Conservation (phyloP, 2,797 vertebrate genomes). For the Characodon lateralis region DNA sequence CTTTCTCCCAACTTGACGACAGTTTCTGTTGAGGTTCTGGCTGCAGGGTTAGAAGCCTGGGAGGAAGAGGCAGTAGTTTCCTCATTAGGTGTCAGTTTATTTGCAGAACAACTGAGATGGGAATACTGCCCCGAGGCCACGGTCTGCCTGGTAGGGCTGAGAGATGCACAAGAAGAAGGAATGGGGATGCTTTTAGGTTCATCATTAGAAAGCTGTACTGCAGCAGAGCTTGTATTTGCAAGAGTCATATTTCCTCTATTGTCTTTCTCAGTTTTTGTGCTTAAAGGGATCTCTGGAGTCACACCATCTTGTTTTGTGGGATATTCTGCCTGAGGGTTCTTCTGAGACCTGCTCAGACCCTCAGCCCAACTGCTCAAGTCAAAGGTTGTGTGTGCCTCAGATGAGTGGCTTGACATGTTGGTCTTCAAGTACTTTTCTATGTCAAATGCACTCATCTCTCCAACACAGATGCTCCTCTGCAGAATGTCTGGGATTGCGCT, state of each 20-base stretch:
- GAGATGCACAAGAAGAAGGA: constrained; percentile 44
- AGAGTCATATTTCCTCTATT: background rate
- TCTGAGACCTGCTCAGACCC: constrained; percentile 50
- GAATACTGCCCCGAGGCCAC: constrained; percentile 50
- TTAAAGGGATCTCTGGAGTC: background rate
- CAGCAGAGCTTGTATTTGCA: constrained; percentile 1
- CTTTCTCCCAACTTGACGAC: constrained; percentile 31
- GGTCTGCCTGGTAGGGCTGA: constrained; percentile 50
- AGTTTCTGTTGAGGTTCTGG: constrained; percentile 21
- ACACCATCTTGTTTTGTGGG: constrained; percentile 21
- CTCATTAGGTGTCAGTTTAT: constrained; percentile 32
- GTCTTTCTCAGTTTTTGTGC: constrained; percentile 5
- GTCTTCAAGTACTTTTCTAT: constrained; percentile 92
- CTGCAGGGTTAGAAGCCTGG: constrained; percentile 23
- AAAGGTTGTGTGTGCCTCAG: constrained; percentile 71
- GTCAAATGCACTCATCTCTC: constrained; percentile 82
- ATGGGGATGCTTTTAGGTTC: constrained; percentile 62
- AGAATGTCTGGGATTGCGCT: constrained; percentile 53
- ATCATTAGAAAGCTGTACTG: background rate
- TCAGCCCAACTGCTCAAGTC: constrained; percentile 70
- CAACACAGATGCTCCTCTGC: constrained; percentile 72
- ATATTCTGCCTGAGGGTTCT: constrained; percentile 35
- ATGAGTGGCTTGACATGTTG: constrained; percentile 75
- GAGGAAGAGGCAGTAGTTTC: constrained; percentile 17
- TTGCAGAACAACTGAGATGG: constrained; percentile 14